A percentile compares a stretch with the other conserved stretches of the same genome.
Conservation (phyloP, 2,888 invertebrate genomes). For the Sinhomidia bicolor region DNA sequence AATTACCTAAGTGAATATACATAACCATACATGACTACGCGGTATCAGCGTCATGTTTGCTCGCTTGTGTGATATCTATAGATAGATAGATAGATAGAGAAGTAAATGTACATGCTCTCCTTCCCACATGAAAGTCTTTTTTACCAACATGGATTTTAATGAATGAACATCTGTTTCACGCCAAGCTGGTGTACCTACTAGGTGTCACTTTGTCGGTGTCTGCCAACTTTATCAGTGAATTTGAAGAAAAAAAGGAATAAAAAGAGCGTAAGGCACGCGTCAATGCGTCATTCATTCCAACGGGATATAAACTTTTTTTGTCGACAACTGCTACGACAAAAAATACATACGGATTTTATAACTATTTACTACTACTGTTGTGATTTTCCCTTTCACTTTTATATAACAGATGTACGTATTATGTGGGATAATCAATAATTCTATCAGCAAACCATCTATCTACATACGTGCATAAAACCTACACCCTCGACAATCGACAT, state of each 20-base stretch:
- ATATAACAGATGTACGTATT: background rate
- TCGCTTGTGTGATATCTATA: too few relatives aligned
- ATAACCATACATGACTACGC: too few relatives aligned
- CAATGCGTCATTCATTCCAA: background rate
- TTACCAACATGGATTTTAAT: background rate
- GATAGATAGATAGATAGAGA: too few relatives aligned
- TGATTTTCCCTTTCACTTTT: background rate
- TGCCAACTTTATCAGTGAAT: background rate
- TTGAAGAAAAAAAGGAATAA: background rate
- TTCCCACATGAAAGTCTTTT: background rate
- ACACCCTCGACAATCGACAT: conserved; percentile 2
- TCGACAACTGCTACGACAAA: background rate
- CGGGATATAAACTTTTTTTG: background rate
- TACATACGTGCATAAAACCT: background rate
- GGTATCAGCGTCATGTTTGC: too few relatives aligned
- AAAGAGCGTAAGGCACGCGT: too few relatives aligned
- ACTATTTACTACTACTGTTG: background rate
- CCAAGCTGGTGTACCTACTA: background rate
- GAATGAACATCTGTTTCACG: conserved; percentile 13
- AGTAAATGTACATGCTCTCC: too few relatives aligned
- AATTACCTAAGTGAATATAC: too few relatives aligned
- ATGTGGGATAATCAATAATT: conserved; percentile 15
- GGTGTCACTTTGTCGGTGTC: background rate
- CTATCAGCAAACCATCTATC: background rate
- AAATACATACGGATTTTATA: background rate